Evolutionary conservation across 2,888 invertebrate species (phyloP).

Genomic region (Tinea pellionella): DNA sequence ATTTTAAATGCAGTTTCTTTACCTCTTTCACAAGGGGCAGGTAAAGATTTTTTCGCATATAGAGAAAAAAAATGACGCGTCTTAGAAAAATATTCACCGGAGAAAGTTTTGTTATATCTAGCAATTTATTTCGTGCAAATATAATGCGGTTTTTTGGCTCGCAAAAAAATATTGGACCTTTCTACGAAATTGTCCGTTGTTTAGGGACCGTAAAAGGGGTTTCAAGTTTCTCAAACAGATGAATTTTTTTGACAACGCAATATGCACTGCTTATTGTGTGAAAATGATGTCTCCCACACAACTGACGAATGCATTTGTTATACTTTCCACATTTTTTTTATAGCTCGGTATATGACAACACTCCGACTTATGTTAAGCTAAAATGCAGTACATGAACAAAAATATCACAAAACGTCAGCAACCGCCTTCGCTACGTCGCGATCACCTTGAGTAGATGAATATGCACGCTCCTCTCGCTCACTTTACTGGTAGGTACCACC

Average conservation of each 20-base stretch:
- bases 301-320: background rate
- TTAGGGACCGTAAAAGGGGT: slow-evolving; percentile 53
- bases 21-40: slow-evolving; percentile 5
- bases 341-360: too few species aligned
- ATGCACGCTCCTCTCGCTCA: too few species aligned
- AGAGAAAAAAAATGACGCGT: slow-evolving; percentile 8
- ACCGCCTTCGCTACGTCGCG: too few species aligned
- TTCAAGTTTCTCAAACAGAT: slow-evolving; percentile 57
- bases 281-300: background rate
- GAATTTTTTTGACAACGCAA: slow-evolving; percentile 26
- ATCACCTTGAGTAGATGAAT: too few species aligned
- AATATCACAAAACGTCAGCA: too few species aligned
- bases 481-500: too few species aligned
- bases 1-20: background rate
- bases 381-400: too few species aligned
- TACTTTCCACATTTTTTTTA: background rate
- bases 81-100: slow-evolving; percentile 3
- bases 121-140: slow-evolving; percentile 38
- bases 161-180: slow-evolving; percentile 25
- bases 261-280: slow-evolving; percentile 6
- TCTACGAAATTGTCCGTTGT: slow-evolving; percentile 30
- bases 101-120: slow-evolving; percentile 51
- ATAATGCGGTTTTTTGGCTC: slow-evolving; percentile 37
- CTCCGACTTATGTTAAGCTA: too few species aligned
- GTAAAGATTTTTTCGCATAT: slow-evolving; percentile 3